Conservation (phyloP, 2,888 invertebrate species). For the Coleophora deauratella region DNA sequence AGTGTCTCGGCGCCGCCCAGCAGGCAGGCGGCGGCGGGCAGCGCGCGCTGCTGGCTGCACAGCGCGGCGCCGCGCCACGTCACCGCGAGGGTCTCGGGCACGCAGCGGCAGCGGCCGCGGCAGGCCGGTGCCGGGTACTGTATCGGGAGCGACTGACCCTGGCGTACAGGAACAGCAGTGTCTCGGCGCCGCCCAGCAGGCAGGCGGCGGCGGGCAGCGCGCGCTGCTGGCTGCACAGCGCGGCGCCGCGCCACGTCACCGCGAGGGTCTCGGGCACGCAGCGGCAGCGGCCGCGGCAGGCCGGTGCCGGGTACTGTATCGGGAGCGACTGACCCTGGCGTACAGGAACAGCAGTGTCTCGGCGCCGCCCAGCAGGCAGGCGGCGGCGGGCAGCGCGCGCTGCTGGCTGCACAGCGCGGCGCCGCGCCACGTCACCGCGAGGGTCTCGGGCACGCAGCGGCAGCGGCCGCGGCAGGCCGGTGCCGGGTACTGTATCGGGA, state of each 20-base stretch:
- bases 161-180: slow-evolving; percentile 79
- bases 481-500: too few species aligned
- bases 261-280: neutral
- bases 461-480: too few species aligned
- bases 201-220: slow-evolving; percentile 72
- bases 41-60: slow-evolving; percentile 61
- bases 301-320: too few species aligned
- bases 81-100: too few species aligned
- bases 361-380: slow-evolving; percentile 76
- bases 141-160: slow-evolving; percentile 71
- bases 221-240: slow-evolving; percentile 55
- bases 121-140: too few species aligned
- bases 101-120: too few species aligned
- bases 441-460: neutral
- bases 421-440: neutral
- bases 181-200: slow-evolving; percentile 76
- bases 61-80: slow-evolving; percentile 40
- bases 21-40: slow-evolving; percentile 70
- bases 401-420: slow-evolving; percentile 39
- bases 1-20: slow-evolving; percentile 79
- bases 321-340: slow-evolving; percentile 77
- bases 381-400: slow-evolving; percentile 70
- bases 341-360: slow-evolving; percentile 79
- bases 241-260: slow-evolving; percentile 30
- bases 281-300: too few species aligned